These are phyloP conservation scores for Crotalus helleri DNA, from an alignment of 2,113 vertebrate genomes.

Conservation along the genomic window DNA sequence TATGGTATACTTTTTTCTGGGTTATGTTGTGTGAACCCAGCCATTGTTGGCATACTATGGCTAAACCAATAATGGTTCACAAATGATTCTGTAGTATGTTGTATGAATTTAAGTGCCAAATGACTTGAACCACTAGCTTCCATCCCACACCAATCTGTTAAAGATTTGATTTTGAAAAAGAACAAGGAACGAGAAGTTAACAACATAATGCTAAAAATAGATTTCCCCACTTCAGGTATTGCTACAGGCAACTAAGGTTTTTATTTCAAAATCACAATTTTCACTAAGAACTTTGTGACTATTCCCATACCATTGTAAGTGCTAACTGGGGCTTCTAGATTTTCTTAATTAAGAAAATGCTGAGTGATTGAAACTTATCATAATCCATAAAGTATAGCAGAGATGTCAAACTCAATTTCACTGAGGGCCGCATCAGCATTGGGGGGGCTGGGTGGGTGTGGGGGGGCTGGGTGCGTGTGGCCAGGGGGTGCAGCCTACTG, in stretches of 20 bases:
- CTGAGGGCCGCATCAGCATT: no score
- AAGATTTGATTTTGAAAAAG: background rate
- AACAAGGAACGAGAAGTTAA: background rate
- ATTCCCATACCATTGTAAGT: no score
- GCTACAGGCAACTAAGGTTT: no score
- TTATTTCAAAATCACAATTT: background rate
- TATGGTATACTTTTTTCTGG: background rate
- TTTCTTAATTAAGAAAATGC: background rate
- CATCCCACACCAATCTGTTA: background rate
- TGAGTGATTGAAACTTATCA: background rate
- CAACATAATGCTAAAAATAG: background rate
- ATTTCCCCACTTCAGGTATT: background rate
- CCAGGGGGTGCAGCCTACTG: no score
- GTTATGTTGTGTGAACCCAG: background rate
- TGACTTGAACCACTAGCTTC: background rate
- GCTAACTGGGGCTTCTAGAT: background rate
- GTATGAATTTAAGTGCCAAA: background rate
- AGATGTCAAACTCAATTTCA: no score
- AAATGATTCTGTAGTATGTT: background rate
- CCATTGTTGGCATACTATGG: background rate
- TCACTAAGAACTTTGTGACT: background rate
- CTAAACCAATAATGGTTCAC: background rate
- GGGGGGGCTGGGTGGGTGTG: no score
- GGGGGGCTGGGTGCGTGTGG: no score
- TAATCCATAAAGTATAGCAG: background rate